Conservation (phyloP, 2,888 invertebrate genomes). For the Ceraclea dissimilis region DNA sequence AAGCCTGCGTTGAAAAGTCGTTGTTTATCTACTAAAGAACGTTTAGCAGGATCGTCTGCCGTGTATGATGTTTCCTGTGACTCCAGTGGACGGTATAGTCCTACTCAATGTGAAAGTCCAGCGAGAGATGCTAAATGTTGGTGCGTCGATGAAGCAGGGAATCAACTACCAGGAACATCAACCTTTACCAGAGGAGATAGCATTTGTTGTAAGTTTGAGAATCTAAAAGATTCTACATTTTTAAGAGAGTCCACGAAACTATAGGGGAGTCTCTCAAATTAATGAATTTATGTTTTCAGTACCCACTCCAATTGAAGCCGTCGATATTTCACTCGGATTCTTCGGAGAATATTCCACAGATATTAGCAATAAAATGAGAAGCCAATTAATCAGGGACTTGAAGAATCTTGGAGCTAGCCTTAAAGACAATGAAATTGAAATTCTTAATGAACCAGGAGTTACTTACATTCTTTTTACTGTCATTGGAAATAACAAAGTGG, state of each 20-base stretch:
- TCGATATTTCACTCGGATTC: conserved; percentile 67
- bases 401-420: conserved; percentile 38
- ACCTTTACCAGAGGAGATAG: conserved; percentile 53
- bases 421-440: conserved; percentile 33
- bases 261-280: too few relatives aligned
- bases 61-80: conserved; percentile 53
- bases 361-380: conserved; percentile 42
- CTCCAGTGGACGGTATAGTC: conserved; percentile 60
- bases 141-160: conserved; percentile 82
- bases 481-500: conserved; percentile 65
- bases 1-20: conserved; percentile 43
- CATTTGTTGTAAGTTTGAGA: conserved; percentile 46
- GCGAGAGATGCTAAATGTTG: conserved; percentile 60
- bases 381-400: conserved; percentile 39
- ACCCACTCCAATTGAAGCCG: conserved; percentile 64
- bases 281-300: conserved; percentile 43
- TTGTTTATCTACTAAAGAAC: conserved; percentile 46
- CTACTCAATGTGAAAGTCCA: conserved; percentile 64
- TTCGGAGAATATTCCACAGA: conserved; percentile 50
- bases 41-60: conserved; percentile 33
- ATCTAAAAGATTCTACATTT: too few relatives aligned
- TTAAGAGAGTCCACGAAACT: too few relatives aligned
- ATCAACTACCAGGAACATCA: conserved; percentile 54
- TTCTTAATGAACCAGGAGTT: conserved; percentile 46
- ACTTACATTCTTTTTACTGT: conserved; percentile 55